Conservation (phyloP, 1,140 invertebrate genomes). For the Formica selysi region DNA sequence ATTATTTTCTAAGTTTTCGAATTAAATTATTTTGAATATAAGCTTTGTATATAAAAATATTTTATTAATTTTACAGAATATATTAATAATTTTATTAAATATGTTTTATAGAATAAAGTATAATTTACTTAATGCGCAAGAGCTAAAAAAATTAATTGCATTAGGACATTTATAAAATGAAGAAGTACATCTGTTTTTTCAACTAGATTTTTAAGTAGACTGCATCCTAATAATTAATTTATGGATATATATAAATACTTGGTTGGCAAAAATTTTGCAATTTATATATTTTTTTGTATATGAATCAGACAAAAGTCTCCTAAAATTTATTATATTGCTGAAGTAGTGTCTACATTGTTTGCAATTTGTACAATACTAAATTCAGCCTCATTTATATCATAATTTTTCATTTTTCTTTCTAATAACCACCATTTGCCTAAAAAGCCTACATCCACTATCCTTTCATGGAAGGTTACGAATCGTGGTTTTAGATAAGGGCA, state of each 20-base stretch:
- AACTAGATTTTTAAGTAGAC: conserved; percentile 6
- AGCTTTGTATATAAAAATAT: not conserved
- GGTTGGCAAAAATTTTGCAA: not conserved
- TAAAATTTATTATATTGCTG: conserved; percentile 10
- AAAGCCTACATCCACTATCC: conserved; percentile 93
- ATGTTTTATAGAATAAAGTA: not conserved
- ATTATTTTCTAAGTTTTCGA: not conserved
- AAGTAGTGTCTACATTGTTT: conserved; percentile 9
- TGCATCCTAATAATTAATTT: conserved; percentile 29
- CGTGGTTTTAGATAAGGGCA: conserved; percentile 91
- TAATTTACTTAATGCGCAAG: not conserved
- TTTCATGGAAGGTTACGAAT: conserved; percentile 88
- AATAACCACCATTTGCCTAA: conserved; percentile 91
- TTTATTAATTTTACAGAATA: conserved; percentile 1
- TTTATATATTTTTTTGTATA: not conserved
- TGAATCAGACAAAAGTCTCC: conserved; percentile 15
- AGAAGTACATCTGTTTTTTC: not conserved
- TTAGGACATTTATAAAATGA: conserved; percentile 18
- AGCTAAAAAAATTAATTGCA: not conserved
- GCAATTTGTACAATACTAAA: conserved; percentile 60
- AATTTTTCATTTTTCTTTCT: conserved; percentile 77
- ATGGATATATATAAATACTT: not conserved
- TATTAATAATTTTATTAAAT: not conserved
- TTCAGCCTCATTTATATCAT: conserved; percentile 77
- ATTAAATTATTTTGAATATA: conserved; percentile 22